Conservation (phyloP, 2,888 invertebrate genomes). For the Leptothorax acervorum region DNA sequence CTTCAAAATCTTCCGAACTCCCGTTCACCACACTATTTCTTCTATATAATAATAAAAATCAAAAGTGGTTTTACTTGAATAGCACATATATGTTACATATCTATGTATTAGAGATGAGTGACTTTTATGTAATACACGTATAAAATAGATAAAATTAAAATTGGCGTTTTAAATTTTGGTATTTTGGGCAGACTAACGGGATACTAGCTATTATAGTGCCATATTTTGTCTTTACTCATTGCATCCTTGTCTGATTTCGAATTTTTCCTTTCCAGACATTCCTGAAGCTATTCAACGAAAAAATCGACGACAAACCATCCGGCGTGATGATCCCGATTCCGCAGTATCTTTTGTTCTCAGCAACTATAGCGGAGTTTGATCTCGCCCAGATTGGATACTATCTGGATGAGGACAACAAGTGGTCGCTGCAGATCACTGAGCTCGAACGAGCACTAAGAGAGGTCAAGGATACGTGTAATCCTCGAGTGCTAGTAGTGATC, state of each 20-base stretch:
- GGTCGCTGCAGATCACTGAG: slow-evolving; percentile 94
- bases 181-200: background rate
- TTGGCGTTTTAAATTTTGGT: background rate
- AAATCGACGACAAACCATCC: slow-evolving; percentile 82
- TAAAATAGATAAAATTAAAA: background rate
- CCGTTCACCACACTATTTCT: no score
- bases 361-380: slow-evolving; percentile 96
- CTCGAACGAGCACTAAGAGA: slow-evolving; percentile 91
- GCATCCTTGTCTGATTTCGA: background rate
- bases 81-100: background rate
- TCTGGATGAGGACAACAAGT: slow-evolving; percentile 94
- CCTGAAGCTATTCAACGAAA: slow-evolving; percentile 83
- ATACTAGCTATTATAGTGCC: background rate
- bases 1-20: no score
- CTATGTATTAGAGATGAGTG: background rate
- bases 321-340: slow-evolving; percentile 99
- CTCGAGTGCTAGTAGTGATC: slow-evolving; percentile 96
- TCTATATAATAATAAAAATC: background rate
- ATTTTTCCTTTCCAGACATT: slow-evolving; percentile 84
- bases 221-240: background rate
- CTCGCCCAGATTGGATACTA: slow-evolving; percentile 98
- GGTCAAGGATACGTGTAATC: slow-evolving; percentile 88
- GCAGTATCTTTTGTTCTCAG: slow-evolving; percentile 99
- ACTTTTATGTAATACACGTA: background rate
- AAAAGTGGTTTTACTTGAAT: background rate